Conservation (phyloP, 2,888 invertebrate genomes). For the Hydriomena furcata region DNA sequence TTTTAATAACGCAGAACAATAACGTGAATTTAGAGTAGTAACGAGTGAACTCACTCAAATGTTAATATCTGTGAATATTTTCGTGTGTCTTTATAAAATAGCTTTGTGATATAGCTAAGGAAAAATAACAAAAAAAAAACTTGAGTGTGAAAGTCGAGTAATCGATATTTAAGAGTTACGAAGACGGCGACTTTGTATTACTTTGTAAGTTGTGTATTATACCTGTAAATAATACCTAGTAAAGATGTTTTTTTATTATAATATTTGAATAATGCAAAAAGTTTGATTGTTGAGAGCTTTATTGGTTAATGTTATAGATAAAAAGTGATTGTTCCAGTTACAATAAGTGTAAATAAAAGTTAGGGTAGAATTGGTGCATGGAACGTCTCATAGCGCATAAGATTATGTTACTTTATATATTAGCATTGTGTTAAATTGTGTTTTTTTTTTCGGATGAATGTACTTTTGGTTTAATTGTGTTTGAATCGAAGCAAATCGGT, state of each 20-base stretch:
- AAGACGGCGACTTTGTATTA: constrained; percentile 24
- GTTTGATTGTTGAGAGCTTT: constrained; percentile 63
- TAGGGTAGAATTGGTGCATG: constrained; percentile 58
- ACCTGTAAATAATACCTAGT: constrained; percentile 51
- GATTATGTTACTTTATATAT: constrained; percentile 24
- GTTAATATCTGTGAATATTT: constrained; percentile 59
- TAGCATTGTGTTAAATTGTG: constrained; percentile 17
- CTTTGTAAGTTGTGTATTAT: constrained; percentile 24
- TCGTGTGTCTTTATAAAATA: constrained; percentile 60
- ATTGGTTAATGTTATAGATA: constrained; percentile 41
- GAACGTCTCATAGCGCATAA: constrained; percentile 56
- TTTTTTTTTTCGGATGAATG: constrained; percentile 16
- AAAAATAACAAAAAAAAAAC: constrained; percentile 41
- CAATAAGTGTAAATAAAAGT: constrained; percentile 38
- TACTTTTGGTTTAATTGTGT: constrained; percentile 13
- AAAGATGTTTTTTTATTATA: constrained; percentile 53
- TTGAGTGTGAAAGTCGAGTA: constrained; percentile 43
- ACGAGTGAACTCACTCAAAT: constrained; percentile 41
- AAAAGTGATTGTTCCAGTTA: constrained; percentile 41
- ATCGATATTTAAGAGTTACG: constrained; percentile 28
- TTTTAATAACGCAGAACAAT: constrained; percentile 32
- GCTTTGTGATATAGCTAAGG: constrained; percentile 72
- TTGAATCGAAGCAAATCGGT: constrained; percentile 9
- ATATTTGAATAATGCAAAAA: constrained; percentile 50
- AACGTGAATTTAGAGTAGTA: constrained; percentile 29